A percentile compares a stretch with the other conserved stretches of the same genome.
Evolutionary conservation across 2,113 vertebrate species (phyloP).

Genomic region (Heterochromis multidens): DNA sequence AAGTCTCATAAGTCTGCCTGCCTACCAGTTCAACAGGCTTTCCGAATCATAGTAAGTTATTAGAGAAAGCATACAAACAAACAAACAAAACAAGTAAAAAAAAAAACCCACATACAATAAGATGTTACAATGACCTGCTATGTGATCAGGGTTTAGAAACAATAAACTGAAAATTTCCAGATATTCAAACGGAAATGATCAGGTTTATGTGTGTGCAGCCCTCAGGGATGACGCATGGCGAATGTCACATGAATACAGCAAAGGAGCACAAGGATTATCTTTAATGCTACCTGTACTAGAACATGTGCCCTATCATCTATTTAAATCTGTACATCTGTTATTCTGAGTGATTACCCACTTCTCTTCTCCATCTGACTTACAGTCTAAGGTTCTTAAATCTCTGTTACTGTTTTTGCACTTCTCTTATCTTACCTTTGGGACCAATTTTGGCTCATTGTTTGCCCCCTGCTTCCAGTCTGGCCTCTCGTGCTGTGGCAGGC

Average conservation of each 20-base stretch:
- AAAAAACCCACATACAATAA: neutral
- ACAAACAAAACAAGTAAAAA: neutral
- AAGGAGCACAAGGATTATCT: neutral
- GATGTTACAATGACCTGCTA: neutral
- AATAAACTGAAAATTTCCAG: neutral
- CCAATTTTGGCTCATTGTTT: neutral
- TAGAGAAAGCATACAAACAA: neutral
- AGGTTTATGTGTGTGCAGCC: neutral
- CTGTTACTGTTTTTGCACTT: neutral
- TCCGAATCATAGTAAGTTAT: neutral
- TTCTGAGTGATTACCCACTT: neutral
- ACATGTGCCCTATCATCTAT: neutral
- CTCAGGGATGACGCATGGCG: neutral
- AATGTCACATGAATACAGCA: neutral
- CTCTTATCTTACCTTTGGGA: neutral
- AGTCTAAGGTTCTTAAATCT: neutral
- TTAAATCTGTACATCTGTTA: neutral
- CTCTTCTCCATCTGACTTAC: neutral
- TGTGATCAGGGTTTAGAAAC: neutral
- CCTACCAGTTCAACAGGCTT: neutral
- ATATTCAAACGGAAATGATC: neutral
- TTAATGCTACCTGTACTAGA: neutral
- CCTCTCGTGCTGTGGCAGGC: neutral
- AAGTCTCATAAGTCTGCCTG: neutral
- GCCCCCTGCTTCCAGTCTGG: neutral